These are phyloP conservation scores for Echinometra lucunter DNA, from an alignment of 53 echinoderm and acorn worm genomes.

Conservation along the genomic window DNA sequence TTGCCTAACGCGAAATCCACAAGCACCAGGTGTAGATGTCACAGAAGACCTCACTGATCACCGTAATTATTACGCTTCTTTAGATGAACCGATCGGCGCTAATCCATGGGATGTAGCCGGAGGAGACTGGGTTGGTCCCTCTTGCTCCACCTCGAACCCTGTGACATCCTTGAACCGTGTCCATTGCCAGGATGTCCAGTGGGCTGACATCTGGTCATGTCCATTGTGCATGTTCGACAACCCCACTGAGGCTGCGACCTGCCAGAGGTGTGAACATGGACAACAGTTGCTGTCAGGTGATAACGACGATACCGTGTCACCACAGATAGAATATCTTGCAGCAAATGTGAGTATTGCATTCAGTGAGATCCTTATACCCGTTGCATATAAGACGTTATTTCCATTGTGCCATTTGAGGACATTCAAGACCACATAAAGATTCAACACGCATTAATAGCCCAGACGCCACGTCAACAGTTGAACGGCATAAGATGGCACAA, in stretches of 20 bases:
- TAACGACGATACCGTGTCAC: background rate
- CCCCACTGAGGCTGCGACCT: background rate
- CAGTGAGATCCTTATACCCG: background rate
- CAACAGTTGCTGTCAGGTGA: background rate
- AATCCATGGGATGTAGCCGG: background rate
- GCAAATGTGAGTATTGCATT: background rate
- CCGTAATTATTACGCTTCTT: background rate
- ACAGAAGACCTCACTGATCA: background rate
- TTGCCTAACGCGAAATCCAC: background rate
- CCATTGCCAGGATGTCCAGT: background rate
- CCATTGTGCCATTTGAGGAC: background rate
- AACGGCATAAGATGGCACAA: too few relatives aligned
- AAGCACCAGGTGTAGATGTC: background rate
- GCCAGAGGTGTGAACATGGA: background rate
- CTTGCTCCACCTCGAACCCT: background rate
- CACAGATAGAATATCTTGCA: background rate
- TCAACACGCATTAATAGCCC: too few relatives aligned
- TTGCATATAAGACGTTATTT: background rate
- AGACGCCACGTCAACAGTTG: too few relatives aligned
- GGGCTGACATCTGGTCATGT: background rate
- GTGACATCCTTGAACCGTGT: background rate
- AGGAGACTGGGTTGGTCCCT: background rate
- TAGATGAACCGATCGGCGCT: background rate
- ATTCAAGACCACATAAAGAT: too few relatives aligned
- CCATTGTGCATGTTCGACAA: background rate